Base-by-base conservation (phyloP, 2,113 vertebrate genomes). In the Cygnus atratus region DNA sequence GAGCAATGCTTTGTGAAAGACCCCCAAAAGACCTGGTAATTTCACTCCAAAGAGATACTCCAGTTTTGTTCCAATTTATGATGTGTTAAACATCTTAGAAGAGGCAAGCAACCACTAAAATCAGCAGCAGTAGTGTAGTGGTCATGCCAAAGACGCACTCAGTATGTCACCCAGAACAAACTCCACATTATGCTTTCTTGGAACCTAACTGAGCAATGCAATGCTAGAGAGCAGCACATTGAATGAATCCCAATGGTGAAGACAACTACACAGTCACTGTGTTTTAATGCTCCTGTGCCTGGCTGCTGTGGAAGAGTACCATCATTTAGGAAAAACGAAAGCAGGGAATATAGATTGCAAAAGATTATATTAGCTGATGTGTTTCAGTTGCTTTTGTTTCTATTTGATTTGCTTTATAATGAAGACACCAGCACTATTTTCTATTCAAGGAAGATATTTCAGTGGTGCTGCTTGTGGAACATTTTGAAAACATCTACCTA, bases 51-150 rank as follows among this genome's bases (percentile, higher is more conserved):
- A 71, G 31, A 84, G 20, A 6, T 61, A 7, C 11, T 80, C 19
- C 33, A 18, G 21, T 57, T 90, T 76, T 54, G 57, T 25, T 33
- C 26, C 75, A 41, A 83, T 25, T 39, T 46, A 39, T 4, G 14
- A 70, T 19, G 13, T 39, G 21, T 24, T 74, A 10, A 83, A 62
- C 22, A 70, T 4, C 33, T 79, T 66, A 67, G 9, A 67, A 20
- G 14, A 81, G 7, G 14, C 6, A 52, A 12, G 26, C 17, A 73
- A 21, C n/a, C 43, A 28, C n/a, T 58, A 2, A 78, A 78, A 37
- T 26, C 58, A 41, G 21, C 14, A 26, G 58, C 6, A 76, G 3
- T 13, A 73, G 26, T 0, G 1, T 1, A 61, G 6, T 5, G 21
- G 6, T 78, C 22, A 28, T 1, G 7, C 5, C 41, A 59, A 84